Conservation (phyloP, 2,888 invertebrate species). For the Macroteleia sp. region DNA sequence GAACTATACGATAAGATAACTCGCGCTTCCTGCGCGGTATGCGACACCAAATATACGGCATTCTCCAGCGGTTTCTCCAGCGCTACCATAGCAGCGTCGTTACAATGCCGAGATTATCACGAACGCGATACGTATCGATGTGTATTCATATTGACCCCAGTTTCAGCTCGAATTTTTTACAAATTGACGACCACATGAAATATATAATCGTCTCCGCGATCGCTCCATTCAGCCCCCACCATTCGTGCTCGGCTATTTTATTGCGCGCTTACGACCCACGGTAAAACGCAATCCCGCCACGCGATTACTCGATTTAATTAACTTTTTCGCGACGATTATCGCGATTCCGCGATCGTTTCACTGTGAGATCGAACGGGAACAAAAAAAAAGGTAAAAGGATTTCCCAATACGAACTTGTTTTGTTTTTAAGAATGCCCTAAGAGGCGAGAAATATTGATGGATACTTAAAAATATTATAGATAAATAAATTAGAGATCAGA, state of each 20-base stretch:
- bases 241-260: conserved; percentile 21
- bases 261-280: background rate
- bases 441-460: no score
- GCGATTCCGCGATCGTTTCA: conserved; percentile 9
- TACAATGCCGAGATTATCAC: conserved; percentile 49
- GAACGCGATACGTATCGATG: no score
- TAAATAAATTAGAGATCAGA: no score
- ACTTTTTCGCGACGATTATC: conserved; percentile 24
- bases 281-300: conserved; percentile 1
- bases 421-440: no score
- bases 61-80: conserved; percentile 30
- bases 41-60: conserved; percentile 44
- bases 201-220: conserved; percentile 24
- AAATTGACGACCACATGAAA: conserved; percentile 41
- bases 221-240: conserved; percentile 3
- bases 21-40: conserved; percentile 43
- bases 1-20: conserved; percentile 55
- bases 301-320: conserved; percentile 33
- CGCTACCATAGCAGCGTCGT: conserved; percentile 36
- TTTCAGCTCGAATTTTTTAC: conserved; percentile 38
- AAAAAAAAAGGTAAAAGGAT: no score
- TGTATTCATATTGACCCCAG: conserved; percentile 48
- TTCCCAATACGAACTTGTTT: no score
- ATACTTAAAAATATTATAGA: no score
- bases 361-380: no score